Conservation (phyloP, 2,113 vertebrate genomes). For the Nothoprocta pentlandii region DNA sequence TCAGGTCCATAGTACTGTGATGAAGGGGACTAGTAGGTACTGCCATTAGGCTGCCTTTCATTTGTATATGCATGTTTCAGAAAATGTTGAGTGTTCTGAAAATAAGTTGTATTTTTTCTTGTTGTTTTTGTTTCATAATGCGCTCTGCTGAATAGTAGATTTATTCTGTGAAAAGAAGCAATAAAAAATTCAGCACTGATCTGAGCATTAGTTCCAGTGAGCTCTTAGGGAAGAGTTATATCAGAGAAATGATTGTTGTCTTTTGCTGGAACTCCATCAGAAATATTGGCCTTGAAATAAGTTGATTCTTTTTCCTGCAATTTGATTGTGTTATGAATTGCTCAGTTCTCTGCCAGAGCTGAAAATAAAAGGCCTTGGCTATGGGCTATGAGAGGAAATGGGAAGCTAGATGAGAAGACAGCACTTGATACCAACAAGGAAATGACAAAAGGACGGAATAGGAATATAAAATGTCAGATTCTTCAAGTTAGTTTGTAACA, state of each 20-base stretch:
- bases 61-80: not conserved
- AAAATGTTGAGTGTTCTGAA: not conserved
- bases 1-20: not conserved
- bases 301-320: not conserved
- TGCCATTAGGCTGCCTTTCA: not conserved
- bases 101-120: not conserved
- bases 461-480: not conserved
- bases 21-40: not conserved
- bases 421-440: not conserved
- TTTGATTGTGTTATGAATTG: not conserved
- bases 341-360: not conserved
- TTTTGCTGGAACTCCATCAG: not conserved
- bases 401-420: not conserved
- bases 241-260: not conserved
- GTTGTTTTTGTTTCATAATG: not conserved
- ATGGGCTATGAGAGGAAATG: not conserved
- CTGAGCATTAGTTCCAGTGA: not conserved
- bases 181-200: not conserved
- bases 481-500: not conserved
- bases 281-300: not conserved
- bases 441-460: not conserved
- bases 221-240: not conserved
- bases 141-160: not conserved
- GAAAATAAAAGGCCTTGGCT: not conserved
- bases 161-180: not conserved